Evolutionary conservation across 2,797 vertebrate species (phyloP), one percentile per base, ranked within the genome.

Genomic region (Pipistrellus nathusii): DNA sequence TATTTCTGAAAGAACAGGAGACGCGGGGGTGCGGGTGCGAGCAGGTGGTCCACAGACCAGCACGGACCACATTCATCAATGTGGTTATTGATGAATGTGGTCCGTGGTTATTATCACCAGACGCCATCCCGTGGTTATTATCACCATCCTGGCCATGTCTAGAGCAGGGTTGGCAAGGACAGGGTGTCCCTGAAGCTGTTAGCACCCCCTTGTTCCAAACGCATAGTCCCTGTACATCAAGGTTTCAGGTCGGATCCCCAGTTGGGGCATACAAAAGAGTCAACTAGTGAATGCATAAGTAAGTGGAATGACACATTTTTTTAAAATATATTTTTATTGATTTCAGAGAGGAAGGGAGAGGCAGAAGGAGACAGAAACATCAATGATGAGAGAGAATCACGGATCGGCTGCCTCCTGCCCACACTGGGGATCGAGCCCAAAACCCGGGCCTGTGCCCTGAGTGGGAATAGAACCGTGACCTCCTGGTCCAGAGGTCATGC

Each of bases 341-440:
- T 59, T 59, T 59, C 57, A 59, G 57, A 59, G 57, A 59, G 25
- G 57, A 13, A 59, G 25, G 57, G 25, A 59, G 57, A 27, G 57
- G 57, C 10, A 27, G 11, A 13, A 4, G 11, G 25, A 59, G 25
- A 59, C 4, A 59, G 57, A 27, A 27, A 27, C 5, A 59, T 27
- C 5, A 6, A 13, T 27, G 57, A 59, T 27, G 57, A 59, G 57
- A 59, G 57, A 59, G 5, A 59, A 27, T 59, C 25, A 13, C 27
- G 25, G 57, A 59, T 1, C 25, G 0, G 12, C 57, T 59, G 57
- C 57, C 25, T 59, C 57, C 57, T 59, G 25, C 25, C 57, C 57
- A 1, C 12, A 59, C 57, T 59, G 57, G 57, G 23, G 4, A 27
- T 13, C 0, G 11, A 27, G 23, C 57, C 57, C 5, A 12, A 2